Evolutionary conservation across 1,140 invertebrate genomes (phyloP).

Genomic region (Heliconius congener): DNA sequence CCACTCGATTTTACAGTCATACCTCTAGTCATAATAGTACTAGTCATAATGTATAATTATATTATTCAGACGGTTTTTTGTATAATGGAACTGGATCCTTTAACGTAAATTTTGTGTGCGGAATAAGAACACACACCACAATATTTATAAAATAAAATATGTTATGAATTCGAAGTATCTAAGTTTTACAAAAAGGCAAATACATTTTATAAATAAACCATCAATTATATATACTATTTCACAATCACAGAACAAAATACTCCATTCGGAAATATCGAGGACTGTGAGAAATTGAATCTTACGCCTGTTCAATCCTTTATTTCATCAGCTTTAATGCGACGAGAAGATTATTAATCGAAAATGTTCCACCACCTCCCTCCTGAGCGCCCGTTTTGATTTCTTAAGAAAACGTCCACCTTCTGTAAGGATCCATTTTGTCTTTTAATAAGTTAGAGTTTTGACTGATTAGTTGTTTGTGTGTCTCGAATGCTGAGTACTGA

Average conservation of each 20-base stretch:
- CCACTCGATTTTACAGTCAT: too few relatives aligned
- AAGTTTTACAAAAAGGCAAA: not conserved
- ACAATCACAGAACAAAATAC: conserved; percentile 64
- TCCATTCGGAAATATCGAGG: conserved; percentile 65
- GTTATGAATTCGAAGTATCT: not conserved
- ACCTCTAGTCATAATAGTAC: too few relatives aligned
- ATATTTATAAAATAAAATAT: too few relatives aligned
- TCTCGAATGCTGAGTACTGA: conserved; percentile 21
- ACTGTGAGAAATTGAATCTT: conserved; percentile 76
- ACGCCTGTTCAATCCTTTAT: conserved; percentile 71
- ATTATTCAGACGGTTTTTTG: too few relatives aligned
- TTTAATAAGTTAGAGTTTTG: conserved; percentile 34
- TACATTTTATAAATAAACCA: not conserved
- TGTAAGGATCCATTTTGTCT: conserved; percentile 22
- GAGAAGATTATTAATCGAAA: conserved; percentile 67
- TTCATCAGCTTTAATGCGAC: conserved; percentile 65
- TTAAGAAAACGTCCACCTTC: conserved; percentile 38
- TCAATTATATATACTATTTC: conserved; percentile 57
- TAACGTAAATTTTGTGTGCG: too few relatives aligned
- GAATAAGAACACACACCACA: too few relatives aligned
- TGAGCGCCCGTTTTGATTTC: conserved; percentile 43
- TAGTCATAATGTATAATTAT: too few relatives aligned
- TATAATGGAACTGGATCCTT: too few relatives aligned
- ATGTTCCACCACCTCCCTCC: conserved; percentile 48
- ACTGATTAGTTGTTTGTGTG: conserved; percentile 26